Percentiles rank a stretch among this genome's conserved stretches.
These are phyloP conservation scores for Caenorhabditis sp. DNA, from an alignment of 2,888 invertebrate species.

Conservation along the genomic window DNA sequence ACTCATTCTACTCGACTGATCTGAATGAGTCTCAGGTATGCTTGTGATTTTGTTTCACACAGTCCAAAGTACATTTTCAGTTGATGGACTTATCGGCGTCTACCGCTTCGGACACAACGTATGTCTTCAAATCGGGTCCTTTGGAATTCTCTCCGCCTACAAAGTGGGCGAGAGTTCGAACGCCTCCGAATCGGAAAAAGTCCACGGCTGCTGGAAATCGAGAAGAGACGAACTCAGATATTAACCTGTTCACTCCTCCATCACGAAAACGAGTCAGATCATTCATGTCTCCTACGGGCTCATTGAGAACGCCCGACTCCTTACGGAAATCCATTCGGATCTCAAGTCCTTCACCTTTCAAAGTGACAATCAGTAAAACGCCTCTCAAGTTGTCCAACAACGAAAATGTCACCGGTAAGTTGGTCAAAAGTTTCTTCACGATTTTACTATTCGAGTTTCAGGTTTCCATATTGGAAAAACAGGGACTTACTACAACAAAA, in stretches of 20 bases:
- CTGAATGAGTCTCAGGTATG: conserved; percentile 35
- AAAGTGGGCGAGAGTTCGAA: conserved; percentile 49
- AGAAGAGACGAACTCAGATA: not conserved
- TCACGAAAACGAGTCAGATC: conserved; percentile 10
- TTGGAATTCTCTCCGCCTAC: conserved; percentile 40
- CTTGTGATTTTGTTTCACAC: no score
- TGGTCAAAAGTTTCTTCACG: not conserved
- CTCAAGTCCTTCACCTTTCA: conserved; percentile 46
- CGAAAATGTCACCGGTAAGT: conserved; percentile 50
- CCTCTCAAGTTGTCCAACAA: conserved; percentile 54
- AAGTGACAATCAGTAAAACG: conserved; percentile 44
- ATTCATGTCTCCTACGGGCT: conserved; percentile 22
- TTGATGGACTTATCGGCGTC: conserved; percentile 33
- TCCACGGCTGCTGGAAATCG: not conserved
- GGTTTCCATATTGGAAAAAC: conserved; percentile 38
- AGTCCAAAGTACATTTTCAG: no score
- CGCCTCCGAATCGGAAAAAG: conserved; percentile 49
- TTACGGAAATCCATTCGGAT: conserved; percentile 24
- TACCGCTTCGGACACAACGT: conserved; percentile 8
- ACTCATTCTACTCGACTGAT: conserved; percentile 40
- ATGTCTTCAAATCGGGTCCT: conserved; percentile 17
- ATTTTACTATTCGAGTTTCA: not conserved
- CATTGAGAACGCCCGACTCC: conserved; percentile 38
- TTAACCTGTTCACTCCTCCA: conserved; percentile 44
- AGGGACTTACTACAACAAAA: conserved; percentile 43